Conservation (phyloP, 2,888 invertebrate species). For the Lathronympha strigana region DNA sequence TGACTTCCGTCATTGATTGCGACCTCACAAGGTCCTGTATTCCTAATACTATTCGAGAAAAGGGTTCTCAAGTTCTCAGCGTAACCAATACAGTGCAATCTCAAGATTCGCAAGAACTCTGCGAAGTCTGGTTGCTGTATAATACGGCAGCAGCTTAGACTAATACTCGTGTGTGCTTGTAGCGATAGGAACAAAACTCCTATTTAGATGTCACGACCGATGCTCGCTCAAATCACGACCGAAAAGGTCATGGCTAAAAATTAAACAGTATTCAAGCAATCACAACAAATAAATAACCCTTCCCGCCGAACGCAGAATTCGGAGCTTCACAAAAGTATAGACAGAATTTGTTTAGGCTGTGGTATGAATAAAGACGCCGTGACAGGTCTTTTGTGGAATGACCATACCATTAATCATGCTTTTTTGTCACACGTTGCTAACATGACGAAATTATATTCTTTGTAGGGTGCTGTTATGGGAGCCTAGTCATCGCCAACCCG, state of each 20-base stretch:
- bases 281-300: constrained; percentile 31
- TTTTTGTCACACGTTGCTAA: constrained; percentile 80
- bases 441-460: constrained; percentile 79
- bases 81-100: background rate
- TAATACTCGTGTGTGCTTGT: background rate
- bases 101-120: background rate
- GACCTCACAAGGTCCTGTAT: constrained; percentile 63
- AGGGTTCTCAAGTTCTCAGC: background rate
- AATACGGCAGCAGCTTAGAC: background rate
- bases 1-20: constrained; percentile 78
- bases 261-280: constrained; percentile 55
- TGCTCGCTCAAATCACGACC: constrained; percentile 69
- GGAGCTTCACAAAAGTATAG: constrained; percentile 23
- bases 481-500: constrained; percentile 74
- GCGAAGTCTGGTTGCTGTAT: background rate
- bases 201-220: constrained; percentile 80
- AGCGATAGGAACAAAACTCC: constrained; percentile 31
- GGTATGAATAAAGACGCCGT: constrained; percentile 60
- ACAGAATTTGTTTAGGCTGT: constrained; percentile 46
- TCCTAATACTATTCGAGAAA: background rate
- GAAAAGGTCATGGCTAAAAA: constrained; percentile 74
- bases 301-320: constrained; percentile 10
- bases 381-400: constrained; percentile 71
- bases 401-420: constrained; percentile 76
- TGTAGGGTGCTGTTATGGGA: constrained; percentile 73